Conservation (phyloP, 1,140 invertebrate species). For the Drosophila baimaii region DNA sequence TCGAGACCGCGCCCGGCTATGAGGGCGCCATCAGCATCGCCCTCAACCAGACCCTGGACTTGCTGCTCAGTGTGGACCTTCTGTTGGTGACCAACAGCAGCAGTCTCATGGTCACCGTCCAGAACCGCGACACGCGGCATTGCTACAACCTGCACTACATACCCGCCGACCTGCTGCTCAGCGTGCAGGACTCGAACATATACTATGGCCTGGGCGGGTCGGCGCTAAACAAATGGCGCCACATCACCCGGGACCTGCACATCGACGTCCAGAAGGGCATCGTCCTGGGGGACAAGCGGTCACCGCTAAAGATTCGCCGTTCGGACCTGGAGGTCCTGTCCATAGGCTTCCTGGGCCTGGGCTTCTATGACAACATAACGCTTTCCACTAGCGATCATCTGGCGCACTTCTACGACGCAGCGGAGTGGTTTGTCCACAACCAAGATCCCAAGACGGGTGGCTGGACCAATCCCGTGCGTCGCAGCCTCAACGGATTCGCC, state of each 20-base stretch:
- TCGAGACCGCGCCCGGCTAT: conserved; percentile 89
- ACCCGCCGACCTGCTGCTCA: conserved; percentile 89
- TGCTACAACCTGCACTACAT: conserved; percentile 93
- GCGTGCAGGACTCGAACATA: conserved; percentile 90
- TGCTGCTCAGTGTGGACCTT: conserved; percentile 91
- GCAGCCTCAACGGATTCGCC: conserved; percentile 91
- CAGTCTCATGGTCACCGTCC: conserved; percentile 91
- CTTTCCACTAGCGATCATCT: conserved; percentile 93
- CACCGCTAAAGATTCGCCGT: conserved; percentile 87
- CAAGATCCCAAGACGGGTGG: conserved; percentile 93
- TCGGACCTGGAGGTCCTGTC: conserved; percentile 89
- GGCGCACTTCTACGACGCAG: conserved; percentile 95
- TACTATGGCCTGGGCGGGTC: conserved; percentile 93
- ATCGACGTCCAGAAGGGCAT: conserved; percentile 96
- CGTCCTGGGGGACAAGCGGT: conserved; percentile 87
- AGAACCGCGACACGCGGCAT: conserved; percentile 91
- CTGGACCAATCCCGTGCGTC: conserved; percentile 94
- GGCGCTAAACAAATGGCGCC: conserved; percentile 89
- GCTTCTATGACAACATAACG: conserved; percentile 92
- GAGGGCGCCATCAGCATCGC: conserved; percentile 88
- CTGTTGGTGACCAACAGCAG: conserved; percentile 91
- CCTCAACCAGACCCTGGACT: conserved; percentile 90
- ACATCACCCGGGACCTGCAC: conserved; percentile 93
- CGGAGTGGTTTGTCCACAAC: conserved; percentile 95
- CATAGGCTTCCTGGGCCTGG: conserved; percentile 87